Evolutionary conservation across 2,797 vertebrate species (phyloP), one percentile per base, ranked within the genome.

Genomic region (Scyliorhinus canicula): DNA sequence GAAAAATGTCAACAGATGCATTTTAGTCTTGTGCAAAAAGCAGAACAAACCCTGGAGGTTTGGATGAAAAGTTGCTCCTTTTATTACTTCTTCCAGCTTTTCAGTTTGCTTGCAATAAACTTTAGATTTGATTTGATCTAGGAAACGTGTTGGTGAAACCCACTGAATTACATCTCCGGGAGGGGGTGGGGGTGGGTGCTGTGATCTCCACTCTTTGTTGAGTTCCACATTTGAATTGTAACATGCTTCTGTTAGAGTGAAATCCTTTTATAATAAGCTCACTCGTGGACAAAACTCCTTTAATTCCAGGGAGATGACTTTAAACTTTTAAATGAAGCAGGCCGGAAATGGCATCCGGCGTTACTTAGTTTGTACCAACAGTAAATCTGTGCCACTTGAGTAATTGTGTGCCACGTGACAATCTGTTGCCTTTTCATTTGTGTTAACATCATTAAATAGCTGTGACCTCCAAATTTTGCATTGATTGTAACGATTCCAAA

Each of bases 1-100:
- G 98, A 98, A 98, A 98, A 98, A 98, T 98, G 97, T 98, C 97
- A 98, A 98, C 98, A 98, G 97, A 97, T 97, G 96, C 97, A 98
- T 98, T 98, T 98, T 98, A 97, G 96, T 95, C 98, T 97, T 97
- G 97, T 98, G 97, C 96, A 96, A 98, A n/a, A 96, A 97, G 98
- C 98, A 97, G 93, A n/a, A 94, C 44, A 71, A 69, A 52, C 93
- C 93, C 93, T 26, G 67, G 44, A 74, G 93, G 93, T 52, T 94
- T 28, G 50, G 71, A 94, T 94, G 93, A 94, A 94, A 74, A 94
- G 93, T 74, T 74, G 67, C 93, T 74, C 28, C 65, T 52, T 94
- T 94, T 52, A 94, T 94, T 94, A 52, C 47, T 55, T 52, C 93
- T 69, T 94, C 67, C 93, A 94, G 47, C 44, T 50, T 74, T 55